phyloP scores from a whole-genome alignment of 2,888 invertebrate genomes.

The Morpho deidamia region DNA sequence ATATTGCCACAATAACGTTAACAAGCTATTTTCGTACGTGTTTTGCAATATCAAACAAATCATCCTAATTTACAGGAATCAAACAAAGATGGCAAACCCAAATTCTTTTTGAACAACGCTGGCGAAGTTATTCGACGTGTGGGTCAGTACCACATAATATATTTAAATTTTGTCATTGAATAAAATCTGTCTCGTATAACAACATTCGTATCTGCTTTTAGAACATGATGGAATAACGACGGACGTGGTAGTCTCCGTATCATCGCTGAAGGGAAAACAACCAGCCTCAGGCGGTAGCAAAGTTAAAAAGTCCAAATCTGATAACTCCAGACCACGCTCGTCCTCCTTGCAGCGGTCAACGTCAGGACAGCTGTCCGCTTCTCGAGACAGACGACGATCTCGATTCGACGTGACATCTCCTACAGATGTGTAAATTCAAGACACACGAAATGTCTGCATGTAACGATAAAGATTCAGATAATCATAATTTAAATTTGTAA shows the following conservation, averaged over 20 bases:
- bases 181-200: neutral
- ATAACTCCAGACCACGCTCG: conserved; percentile 58
- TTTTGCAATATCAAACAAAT: neutral
- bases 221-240: conserved; percentile 63
- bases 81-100: conserved; percentile 64
- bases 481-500: neutral
- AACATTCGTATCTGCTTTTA: conserved; percentile 22
- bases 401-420: conserved; percentile 63
- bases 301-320: conserved; percentile 68
- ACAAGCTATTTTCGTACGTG: too few species aligned
- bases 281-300: conserved; percentile 69
- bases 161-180: neutral
- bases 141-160: conserved; percentile 36
- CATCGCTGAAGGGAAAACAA: conserved; percentile 69
- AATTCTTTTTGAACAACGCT: conserved; percentile 72
- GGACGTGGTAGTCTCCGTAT: conserved; percentile 64
- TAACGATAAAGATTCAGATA: conserved; percentile 17
- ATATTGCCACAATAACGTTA: too few species aligned
- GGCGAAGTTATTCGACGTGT: conserved; percentile 72
- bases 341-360: conserved; percentile 66
- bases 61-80: conserved; percentile 51
- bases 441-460: conserved; percentile 15
- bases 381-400: conserved; percentile 61
- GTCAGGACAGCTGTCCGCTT: conserved; percentile 58
- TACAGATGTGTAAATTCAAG: conserved; percentile 48